Base-by-base conservation (phyloP, 2,888 invertebrate species). In the Cantharis rustica region DNA sequence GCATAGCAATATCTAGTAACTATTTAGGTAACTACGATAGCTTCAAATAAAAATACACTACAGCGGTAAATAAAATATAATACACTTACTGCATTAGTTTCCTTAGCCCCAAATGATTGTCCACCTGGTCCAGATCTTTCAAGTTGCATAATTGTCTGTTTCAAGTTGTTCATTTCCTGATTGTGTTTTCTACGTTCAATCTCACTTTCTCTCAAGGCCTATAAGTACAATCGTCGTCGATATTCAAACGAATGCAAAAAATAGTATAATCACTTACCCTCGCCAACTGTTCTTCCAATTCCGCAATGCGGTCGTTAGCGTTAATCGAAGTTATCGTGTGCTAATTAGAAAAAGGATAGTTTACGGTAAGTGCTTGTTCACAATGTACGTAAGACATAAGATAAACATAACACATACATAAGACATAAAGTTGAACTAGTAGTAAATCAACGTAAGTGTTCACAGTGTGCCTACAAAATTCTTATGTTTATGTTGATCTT, bases 121-220 rank as follows among this genome's bases (percentile, higher is more conserved):
- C 27, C 4, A 3, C 62, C 3, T n/a, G n/a, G n/a, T 66, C 20
- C 16, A 16, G 7, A 81, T 16, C 78, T 80, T 77, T 87, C 86
- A 23, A 88, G 77, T 72, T 86, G 84, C 26, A 78, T 79, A 26
- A 87, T 85, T 68, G 83, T 85, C 72, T 83, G 73, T 81, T 85
- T 86, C 68, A 88, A 81, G 75, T 83, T 83, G 1, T 80, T 76
- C 3, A 86, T 82, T 79, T 86, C 86, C 27, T 80, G 76, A n/a
- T 79, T 83, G 73, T 82, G 80, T 77, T 79, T 82, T 47, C 62
- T 80, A 73, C 79, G 81, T 80, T 86, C 86, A 4, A 75, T 69
- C 17, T 83, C 82, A 64, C 80, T 81, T 47, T 80, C 76, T 62
- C 72, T 71, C 75, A 82, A 77, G 13, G 80, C 79, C 80, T 84